Conservation (phyloP, 2,888 invertebrate species). For the Epirrhoe tristata region DNA sequence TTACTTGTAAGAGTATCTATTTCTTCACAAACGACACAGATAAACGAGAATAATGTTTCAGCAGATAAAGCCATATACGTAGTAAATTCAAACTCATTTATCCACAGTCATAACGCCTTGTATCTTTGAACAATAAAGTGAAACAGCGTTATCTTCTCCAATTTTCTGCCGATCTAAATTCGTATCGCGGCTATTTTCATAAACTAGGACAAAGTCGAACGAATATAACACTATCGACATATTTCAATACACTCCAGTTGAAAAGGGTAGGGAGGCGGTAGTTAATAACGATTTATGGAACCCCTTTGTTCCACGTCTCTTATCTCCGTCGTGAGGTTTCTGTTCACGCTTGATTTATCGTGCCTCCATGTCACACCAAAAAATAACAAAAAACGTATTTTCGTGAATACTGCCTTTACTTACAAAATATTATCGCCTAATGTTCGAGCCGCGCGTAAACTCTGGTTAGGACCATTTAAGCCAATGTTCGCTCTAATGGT, state of each 20-base stretch:
- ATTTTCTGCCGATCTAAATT: constrained; percentile 39
- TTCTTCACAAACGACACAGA: constrained; percentile 27
- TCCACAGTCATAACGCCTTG: constrained; percentile 23
- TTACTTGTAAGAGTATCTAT: constrained; percentile 16
- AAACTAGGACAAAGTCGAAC: constrained; percentile 44
- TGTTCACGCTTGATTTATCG: constrained; percentile 81
- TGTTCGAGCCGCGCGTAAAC: constrained; percentile 35
- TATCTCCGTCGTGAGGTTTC: constrained; percentile 75
- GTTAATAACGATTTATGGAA: constrained; percentile 83
- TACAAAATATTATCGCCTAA: constrained; percentile 34
- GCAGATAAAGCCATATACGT: constrained; percentile 23
- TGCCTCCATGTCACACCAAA: constrained; percentile 62
- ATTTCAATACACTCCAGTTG: constrained; percentile 62
- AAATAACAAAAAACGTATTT: constrained; percentile 62
- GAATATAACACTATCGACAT: constrained; percentile 55
- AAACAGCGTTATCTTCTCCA: constrained; percentile 29
- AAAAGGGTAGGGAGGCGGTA: constrained; percentile 70
- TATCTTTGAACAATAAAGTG: constrained; percentile 28
- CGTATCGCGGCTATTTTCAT: constrained; percentile 42
- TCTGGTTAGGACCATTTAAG: constrained; percentile 32
- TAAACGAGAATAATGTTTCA: constrained; percentile 28
- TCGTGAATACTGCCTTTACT: constrained; percentile 42
- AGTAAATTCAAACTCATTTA: constrained; percentile 31
- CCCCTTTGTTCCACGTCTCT: constrained; percentile 80
- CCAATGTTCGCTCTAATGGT: constrained; percentile 49